Evolutionary conservation across 2,113 vertebrate species (phyloP), one percentile per base, ranked within the genome.

Genomic region (Nansenia antarctica): DNA sequence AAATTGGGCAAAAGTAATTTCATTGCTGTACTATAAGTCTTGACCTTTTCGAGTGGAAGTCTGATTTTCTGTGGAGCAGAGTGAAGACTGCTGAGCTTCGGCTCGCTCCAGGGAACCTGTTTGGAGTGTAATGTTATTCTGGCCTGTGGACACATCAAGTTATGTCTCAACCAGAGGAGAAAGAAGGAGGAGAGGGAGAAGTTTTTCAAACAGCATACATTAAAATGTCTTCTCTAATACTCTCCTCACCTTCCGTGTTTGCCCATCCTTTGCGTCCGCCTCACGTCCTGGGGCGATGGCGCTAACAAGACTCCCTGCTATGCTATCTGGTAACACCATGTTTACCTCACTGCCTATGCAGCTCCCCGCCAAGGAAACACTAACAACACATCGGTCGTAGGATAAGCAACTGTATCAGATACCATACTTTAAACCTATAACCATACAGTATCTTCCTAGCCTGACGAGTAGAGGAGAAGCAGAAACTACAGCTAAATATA

Each of bases 81-180:
- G 72, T 83, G 80, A 82, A 81, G 77, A 37, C 66, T 61, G 55
- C 62, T 73, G n/a, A n/a, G 53, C 59, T 60, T 71, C 79, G 54
- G 12, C 52, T 57, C 30, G 60, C 73, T 70, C 24, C 5, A 31
- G 63, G 72, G 53, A 65, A 39, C 15, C 30, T 65, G 18, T 63
- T 57, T 64, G 31, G 9, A 53, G 64, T 66, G 18, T n/a, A 62
- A 27, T 73, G 29, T 54, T 67, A 64, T 77, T 67, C 57, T 31
- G 49, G 37, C 60, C 63, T 55, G 59, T 67, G 66, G 63, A 78
- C 30, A 57, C 53, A 37, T 70, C 57, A 60, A 62, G 62, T 69
- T 47, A 55, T 32, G 24, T 30, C 62, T 57, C 54, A 62, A 70
- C 39, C 30, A 42, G 59, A 57, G 65, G 20, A 58, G 63, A 61